Evolutionary conservation across 2,888 invertebrate genomes (phyloP), one percentile per base, ranked within the genome.

Genomic region (Thecophora atra): DNA sequence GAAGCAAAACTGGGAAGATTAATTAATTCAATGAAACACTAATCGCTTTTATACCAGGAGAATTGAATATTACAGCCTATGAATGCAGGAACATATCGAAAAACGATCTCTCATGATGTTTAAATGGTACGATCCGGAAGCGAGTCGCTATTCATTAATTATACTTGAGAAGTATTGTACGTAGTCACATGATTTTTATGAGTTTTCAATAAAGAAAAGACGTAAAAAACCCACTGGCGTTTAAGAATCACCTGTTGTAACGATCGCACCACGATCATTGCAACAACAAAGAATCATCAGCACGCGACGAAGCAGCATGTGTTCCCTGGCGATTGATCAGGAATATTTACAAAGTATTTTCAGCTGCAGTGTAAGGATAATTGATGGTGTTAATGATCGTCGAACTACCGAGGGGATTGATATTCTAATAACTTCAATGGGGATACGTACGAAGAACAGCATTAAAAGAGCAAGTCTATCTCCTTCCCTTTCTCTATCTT

Each of bases 321-420:
- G 51, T 5, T 51, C 11, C n/a, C 0, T 5, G 11, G 6, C 51
- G 51, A 51, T 51, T n/a, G 51, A 2, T 5, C n/a, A 51, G n/a
- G 8, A 28, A 30, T 60, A 28, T 6, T n/a, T n/a, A 13, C 17
- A n/a, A 2, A 56, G 13, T 5, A 28, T 60, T 30, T 30, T 26
- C 60, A 60, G 60, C 60, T 60, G 60, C n/a, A 1, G 28, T 60
- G n/a, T 4, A n/a, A 4, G 17, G 19, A 30, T 15, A 26, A 30
- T n/a, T 60, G 60, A 60, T 60, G 30, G 28, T 60, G 60, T 60
- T 30, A n/a, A 30, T 60, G 26, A 26, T 60, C 30, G 2, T 60
- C n/a, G 13, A 51, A 17, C 60, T 19, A 17, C n/a, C 26, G 3
- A 5, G 0, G 17, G 58, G 21, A n/a, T 8, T 11, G 11, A 37